These are phyloP conservation scores for Pelochelys cantorii DNA, from an alignment of 2,797 vertebrate genomes.

Conservation along the genomic window DNA sequence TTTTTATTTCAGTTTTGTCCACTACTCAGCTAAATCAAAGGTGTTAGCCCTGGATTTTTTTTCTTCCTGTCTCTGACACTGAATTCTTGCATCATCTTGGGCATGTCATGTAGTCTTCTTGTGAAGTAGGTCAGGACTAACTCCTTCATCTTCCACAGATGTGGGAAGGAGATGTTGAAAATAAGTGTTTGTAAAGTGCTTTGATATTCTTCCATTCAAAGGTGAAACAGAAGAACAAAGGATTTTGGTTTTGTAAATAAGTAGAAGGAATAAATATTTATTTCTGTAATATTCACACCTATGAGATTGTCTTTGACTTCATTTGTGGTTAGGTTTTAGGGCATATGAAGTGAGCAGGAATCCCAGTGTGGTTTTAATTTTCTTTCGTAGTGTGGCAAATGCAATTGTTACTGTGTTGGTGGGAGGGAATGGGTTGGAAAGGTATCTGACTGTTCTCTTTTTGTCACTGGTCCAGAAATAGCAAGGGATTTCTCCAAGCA, in stretches of 20 bases:
- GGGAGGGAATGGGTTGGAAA: background rate
- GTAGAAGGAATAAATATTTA: background rate
- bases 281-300: background rate
- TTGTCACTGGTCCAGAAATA: background rate
- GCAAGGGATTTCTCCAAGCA: background rate
- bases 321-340: fast-evolving
- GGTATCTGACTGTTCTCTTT: fast-evolving
- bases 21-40: background rate
- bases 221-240: background rate
- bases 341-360: fast-evolving
- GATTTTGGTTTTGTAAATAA: background rate
- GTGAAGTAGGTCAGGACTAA: background rate
- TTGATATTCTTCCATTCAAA: background rate
- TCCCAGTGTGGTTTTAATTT: fast-evolving
- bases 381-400: fast-evolving
- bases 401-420: fast-evolving
- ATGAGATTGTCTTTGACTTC: background rate
- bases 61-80: background rate
- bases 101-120: background rate
- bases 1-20: background rate
- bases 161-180: background rate
- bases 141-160: background rate
- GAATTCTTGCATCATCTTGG: background rate
- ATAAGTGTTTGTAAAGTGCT: background rate
- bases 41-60: background rate